Base-by-base conservation (phyloP, 2,888 invertebrate genomes). In the Ophion costatus region DNA sequence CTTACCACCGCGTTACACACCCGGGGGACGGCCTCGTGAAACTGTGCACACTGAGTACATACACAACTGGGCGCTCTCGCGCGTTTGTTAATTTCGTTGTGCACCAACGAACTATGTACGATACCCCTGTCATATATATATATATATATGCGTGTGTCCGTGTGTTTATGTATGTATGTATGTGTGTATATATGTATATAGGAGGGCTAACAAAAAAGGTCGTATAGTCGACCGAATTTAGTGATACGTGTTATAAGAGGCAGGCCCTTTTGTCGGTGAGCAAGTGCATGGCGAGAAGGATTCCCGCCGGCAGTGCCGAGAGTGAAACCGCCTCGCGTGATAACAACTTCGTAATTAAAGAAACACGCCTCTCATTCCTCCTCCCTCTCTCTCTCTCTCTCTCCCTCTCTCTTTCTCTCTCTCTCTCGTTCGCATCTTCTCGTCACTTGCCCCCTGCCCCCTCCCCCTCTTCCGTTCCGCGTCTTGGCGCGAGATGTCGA, bases 291-390 rank as follows among this genome's bases (percentile, higher is more conserved):
- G 33, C 57, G 29, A 59, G 66, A 22, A 76, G 82, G 73, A 82
- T 82, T 82, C 82, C 85, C 77, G 85, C 80, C 77, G 80, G 76
- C 76, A 85, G 11, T 38, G 42, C 82, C 79, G 75, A 79, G 81
- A 70, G 84, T 79, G 84, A 82, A 82, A 80, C 85, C 80, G 73
- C 82, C 80, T 82, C 80, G 87, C 86, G 83, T 88, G 86, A 89
- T 89, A 90, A 90, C 91, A 90, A 91, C 88, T 89, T 89, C 83
- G 88, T 93, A 92, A 93, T 93, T 92, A 92, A 92, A 91, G 88
- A 89, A 87, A 88, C 85, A 85, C 85, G 82, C 80, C 80, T 77
- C 76, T 75, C 63, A 17, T 29, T 69, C 64, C 24, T 66, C 24
- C 73, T 51, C 45, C n/a, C 38, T 67, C 64, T 57, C 24, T 33